These are phyloP conservation scores for Planococcus citri DNA, from an alignment of 1,140 invertebrate genomes.

Conservation along the genomic window DNA sequence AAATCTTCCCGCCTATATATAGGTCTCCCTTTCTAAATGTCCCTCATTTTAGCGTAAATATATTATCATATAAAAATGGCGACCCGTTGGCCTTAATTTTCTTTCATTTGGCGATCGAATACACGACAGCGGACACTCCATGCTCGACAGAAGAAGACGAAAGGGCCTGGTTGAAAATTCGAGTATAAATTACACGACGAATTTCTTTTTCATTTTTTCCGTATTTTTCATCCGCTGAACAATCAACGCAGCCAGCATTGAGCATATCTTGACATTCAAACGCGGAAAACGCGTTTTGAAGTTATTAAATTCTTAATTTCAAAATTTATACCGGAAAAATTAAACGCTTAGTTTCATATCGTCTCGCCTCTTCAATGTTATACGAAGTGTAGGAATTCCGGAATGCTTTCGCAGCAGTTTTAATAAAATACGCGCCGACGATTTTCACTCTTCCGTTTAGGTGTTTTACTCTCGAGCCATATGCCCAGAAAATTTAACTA, in stretches of 20 bases:
- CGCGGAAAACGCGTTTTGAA: background rate
- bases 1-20: background rate
- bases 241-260: no score
- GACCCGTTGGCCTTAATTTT: slow-evolving; percentile 19
- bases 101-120: background rate
- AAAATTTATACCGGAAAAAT: background rate
- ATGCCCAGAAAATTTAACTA: no score
- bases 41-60: slow-evolving; percentile 11
- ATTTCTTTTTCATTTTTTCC: no score
- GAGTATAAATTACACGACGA: no score
- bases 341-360: background rate
- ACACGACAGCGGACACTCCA: no score
- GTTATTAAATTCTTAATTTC: slow-evolving; percentile 2
- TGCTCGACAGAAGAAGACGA: no score
- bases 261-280: no score
- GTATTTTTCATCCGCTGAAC: no score
- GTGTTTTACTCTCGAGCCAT: no score
- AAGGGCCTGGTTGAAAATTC: no score
- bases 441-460: no score
- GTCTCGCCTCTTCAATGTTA: background rate
- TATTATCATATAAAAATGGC: slow-evolving; percentile 17
- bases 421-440: background rate
- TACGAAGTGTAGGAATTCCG: background rate
- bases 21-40: background rate
- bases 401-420: background rate